Conservation (phyloP, 1,140 invertebrate genomes). For the Apis mellifera region DNA sequence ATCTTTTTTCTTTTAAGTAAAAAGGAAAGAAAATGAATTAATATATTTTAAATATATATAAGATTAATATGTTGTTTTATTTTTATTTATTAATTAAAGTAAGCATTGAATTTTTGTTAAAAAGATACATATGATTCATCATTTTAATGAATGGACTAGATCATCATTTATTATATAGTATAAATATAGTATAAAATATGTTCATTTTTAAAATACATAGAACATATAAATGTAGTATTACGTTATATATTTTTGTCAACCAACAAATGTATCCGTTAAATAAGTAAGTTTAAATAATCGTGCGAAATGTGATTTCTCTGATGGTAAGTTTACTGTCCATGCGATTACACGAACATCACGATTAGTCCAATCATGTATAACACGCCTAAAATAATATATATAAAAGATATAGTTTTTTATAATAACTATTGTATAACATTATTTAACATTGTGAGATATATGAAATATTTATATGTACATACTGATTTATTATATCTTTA, state of each 20-base stretch:
- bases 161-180: conserved; percentile 29
- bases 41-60: too few species aligned
- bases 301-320: conserved; percentile 85
- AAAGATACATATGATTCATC: conserved; percentile 50
- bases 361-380: conserved; percentile 82
- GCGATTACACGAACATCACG: conserved; percentile 83
- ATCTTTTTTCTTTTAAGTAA: too few species aligned
- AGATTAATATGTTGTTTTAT: not conserved
- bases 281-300: conserved; percentile 84
- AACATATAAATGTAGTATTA: conserved; percentile 2
- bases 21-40: too few species aligned
- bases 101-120: conserved; percentile 30
- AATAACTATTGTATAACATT: not conserved
- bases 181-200: conserved; percentile 41
- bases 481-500: conserved; percentile 86
- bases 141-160: conserved; percentile 59
- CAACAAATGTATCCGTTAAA: conserved; percentile 85
- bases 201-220: not conserved
- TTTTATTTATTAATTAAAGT: conserved; percentile 19
- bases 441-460: not conserved
- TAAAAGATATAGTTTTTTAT: conserved; percentile 9
- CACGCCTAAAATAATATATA: conserved; percentile 79
- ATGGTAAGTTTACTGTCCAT: conserved; percentile 86
- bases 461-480: conserved; percentile 69
- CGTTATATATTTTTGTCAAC: conserved; percentile 78